Conservation (phyloP, 2,888 invertebrate genomes). For the Carcina quercana region DNA sequence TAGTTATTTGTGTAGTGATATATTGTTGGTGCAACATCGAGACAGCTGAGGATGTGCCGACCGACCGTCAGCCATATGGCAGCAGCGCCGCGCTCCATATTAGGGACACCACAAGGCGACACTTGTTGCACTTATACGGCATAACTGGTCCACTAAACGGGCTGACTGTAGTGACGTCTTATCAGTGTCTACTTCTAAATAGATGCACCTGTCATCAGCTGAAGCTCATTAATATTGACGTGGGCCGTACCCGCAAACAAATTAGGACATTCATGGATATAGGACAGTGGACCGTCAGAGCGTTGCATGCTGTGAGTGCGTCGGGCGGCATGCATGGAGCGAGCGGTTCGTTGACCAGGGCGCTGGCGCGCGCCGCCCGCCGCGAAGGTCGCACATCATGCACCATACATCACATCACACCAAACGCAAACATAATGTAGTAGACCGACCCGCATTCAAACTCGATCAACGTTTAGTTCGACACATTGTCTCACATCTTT, state of each 20-base stretch:
- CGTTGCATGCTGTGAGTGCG: conserved; percentile 40
- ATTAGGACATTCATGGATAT: too few species aligned
- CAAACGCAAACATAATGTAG: conserved; percentile 15
- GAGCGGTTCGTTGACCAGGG: conserved; percentile 71
- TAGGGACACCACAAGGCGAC: conserved; percentile 68
- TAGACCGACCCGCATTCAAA: neutral
- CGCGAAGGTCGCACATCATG: conserved; percentile 71
- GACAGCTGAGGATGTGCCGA: conserved; percentile 57
- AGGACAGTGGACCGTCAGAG: too few species aligned
- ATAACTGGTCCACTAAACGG: conserved; percentile 60
- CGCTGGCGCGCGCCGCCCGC: conserved; percentile 55
- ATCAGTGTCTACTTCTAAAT: conserved; percentile 37
- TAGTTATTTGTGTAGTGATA: conserved; percentile 32
- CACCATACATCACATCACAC: conserved; percentile 16
- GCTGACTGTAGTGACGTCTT: conserved; percentile 42
- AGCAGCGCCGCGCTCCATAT: conserved; percentile 57
- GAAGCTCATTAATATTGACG: conserved; percentile 30
- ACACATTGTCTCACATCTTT: conserved; percentile 33
- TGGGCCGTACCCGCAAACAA: too few species aligned
- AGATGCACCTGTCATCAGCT: conserved; percentile 27
- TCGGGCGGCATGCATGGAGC: conserved; percentile 57
- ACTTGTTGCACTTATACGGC: conserved; percentile 74
- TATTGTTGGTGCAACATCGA: conserved; percentile 36
- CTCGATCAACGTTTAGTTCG: conserved; percentile 26
- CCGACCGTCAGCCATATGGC: conserved; percentile 66